Evolutionary conservation across 2,113 vertebrate species (phyloP), one percentile per base, ranked within the genome.

Genomic region (Saguinus midas): DNA sequence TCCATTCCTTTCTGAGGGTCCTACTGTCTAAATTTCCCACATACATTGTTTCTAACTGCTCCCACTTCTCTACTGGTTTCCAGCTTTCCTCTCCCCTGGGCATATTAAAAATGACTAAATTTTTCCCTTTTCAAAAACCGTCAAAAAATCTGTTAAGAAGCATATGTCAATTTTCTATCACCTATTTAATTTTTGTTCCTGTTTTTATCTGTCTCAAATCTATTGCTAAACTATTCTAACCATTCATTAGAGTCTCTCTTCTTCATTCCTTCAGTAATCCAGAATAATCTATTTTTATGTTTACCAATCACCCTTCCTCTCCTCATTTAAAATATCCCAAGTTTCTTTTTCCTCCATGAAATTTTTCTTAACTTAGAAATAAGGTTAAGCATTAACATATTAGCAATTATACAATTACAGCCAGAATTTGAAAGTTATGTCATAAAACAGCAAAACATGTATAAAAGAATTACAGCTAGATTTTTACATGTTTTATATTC

Each of bases 401-500:
- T 79, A 93, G 70, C 37, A 94, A 87, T 66, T 70, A 58, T 81
- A 88, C 8, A 91, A 43, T 84, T 79, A 92, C 0, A 87, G 76
- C 45, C 50, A 76, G 66, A 48, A 92, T 94, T 94, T 91, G 45
- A 95, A 86, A 68, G 18, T 57, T 64, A 87, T 35, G 20, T 66
- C 48, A 82, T 52, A 96, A 76, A 91, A 87, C 4, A 80, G 6
- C 45, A 92, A 90, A 94, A 81, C 82, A 88, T n/a, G 20, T 29
- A 95, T 18, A 55, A 96, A 94, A 73, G 27, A 9, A 70, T 84
- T 95, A 85, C 52, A 87, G 80, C 1, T 76, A 32, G 72, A 87
- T 73, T 92, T 92, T 96, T 87, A 61, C 18, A 90, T 52, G 35
- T 40, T 94, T 79, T 76, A 70, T 73, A 92, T 94, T 80, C 43